These are phyloP conservation scores for Spodoptera picta DNA, from an alignment of 2,888 invertebrate genomes.

Conservation along the genomic window DNA sequence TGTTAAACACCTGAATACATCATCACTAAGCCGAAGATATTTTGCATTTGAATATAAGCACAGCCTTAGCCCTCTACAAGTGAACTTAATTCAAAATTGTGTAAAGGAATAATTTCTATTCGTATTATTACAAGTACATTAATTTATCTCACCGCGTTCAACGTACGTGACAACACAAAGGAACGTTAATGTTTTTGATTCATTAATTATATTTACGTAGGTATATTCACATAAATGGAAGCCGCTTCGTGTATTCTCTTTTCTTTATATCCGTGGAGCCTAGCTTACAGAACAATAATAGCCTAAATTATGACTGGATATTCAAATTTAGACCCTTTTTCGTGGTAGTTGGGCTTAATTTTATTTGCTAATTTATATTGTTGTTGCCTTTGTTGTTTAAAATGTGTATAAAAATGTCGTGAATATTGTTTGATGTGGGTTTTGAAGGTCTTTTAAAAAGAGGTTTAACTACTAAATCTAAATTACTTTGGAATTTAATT, in stretches of 20 bases:
- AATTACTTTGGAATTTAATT: no score
- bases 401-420: not conserved
- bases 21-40: not conserved
- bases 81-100: conserved; percentile 4
- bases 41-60: conserved; percentile 1
- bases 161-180: conserved; percentile 46
- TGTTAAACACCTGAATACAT: no score
- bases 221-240: conserved; percentile 34
- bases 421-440: not conserved
- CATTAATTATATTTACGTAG: conserved; percentile 43
- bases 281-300: conserved; percentile 27
- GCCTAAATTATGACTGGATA: conserved; percentile 38
- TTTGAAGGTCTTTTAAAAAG: no score
- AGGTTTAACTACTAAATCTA: no score
- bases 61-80: conserved; percentile 1
- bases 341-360: conserved; percentile 28
- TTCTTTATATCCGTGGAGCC: conserved; percentile 16
- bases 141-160: conserved; percentile 35
- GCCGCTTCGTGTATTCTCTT: conserved; percentile 15
- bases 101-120: conserved; percentile 25
- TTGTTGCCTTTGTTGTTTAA: conserved; percentile 15
- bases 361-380: conserved; percentile 37
- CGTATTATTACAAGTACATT: conserved; percentile 23
- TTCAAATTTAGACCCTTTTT: conserved; percentile 43
- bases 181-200: conserved; percentile 35